Base-by-base conservation (phyloP, 2,888 invertebrate species). In the Ellobium chinense region DNA sequence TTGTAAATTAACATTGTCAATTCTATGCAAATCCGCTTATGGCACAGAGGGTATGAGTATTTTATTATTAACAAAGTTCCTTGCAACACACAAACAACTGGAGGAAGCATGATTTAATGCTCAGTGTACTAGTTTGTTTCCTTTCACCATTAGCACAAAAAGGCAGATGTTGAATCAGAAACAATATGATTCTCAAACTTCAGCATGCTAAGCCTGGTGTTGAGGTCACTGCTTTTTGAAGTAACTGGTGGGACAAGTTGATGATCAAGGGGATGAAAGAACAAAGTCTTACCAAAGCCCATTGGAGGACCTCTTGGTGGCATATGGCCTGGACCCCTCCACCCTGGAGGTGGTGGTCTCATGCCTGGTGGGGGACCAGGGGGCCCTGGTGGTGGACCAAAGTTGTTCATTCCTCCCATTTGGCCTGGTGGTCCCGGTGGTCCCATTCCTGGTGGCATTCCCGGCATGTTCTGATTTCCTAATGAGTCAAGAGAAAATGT, bases 281-380 rank as follows among this genome's bases (percentile, higher is more conserved):
- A 62, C 5, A 31, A n/a, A n/a, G 2, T 21, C 46, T 72, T 72
- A 81, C 81, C 65, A 81, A 83, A 76, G 63, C 85, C 82, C 85
- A 83, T 75, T 77, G 86, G 68, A 5, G 87, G 88, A n/a, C 87
- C 87, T 75, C 88, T 83, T 18, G 82, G 81, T 0, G 89, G 90
- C 36, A 89, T 88, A 29, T n/a, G n/a, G n/a, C n/a, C n/a, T n/a
- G 90, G 90, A n/a, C 90, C 90, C 82, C 89, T 86, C 89, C 90
- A 89, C 18, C 90, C 90, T 46, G 89, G 89, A 24, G 89, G 90
- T 18, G 89, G 88, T 14, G 87, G 88, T 68, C 87, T 76, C 84
- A 89, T 89, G 31, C 89, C 89, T 24, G 88, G 87, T 72, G 84
- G 88, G 81, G 83, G 85, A 18, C 81, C 81, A 36, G 80, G 83